A percentile compares a stretch with the other conserved stretches of the same genome.
Conservation (phyloP, 2,797 vertebrate genomes). For the Falco novaeseelandiae region DNA sequence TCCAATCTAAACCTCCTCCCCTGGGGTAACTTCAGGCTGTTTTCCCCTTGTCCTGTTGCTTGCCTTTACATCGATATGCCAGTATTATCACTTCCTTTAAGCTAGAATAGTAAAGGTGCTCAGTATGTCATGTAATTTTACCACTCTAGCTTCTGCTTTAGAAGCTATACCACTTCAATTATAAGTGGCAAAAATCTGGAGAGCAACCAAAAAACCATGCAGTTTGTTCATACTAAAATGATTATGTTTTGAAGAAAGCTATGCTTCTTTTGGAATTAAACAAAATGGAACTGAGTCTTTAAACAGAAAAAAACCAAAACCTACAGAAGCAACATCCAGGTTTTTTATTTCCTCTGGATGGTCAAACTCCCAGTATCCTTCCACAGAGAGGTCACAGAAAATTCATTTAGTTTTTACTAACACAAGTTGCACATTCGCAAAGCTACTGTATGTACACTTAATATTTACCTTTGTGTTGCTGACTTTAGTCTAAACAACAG, state of each 20-base stretch:
- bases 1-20: no score
- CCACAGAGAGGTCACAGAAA: neutral
- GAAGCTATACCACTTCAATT: neutral
- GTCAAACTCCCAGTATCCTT: neutral
- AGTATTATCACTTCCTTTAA: neutral
- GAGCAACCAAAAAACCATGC: neutral
- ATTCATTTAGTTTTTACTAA: neutral
- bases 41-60: no score
- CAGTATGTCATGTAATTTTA: neutral
- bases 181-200: neutral
- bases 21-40: no score
- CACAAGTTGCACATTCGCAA: neutral
- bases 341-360: neutral
- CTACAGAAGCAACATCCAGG: neutral
- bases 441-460: neutral
- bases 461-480: neutral
- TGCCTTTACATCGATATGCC: neutral
- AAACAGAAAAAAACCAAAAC: neutral
- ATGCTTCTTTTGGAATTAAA: neutral
- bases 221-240: neutral
- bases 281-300: neutral
- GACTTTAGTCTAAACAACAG: neutral
- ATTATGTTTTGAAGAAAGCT: neutral
- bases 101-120: neutral
- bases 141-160: neutral